phyloP scores from a whole-genome alignment of 2,113 vertebrate species.

The Regulus satrapa region DNA sequence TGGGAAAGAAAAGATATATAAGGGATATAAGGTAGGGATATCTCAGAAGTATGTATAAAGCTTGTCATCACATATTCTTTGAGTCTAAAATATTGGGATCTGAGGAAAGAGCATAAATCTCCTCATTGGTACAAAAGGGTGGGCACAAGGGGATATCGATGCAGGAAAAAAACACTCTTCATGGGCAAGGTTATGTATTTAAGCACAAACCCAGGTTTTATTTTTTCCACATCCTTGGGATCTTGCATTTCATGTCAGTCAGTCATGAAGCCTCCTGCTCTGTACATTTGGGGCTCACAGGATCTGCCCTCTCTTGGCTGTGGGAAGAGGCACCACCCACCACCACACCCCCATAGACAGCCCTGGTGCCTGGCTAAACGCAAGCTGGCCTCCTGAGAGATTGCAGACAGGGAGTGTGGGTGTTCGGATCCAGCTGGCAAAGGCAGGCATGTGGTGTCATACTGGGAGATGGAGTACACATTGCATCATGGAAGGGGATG shows the following conservation, averaged over 20 bases:
- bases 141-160: not conserved
- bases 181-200: not conserved
- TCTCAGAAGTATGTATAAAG: not conserved
- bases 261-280: not conserved
- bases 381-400: not conserved
- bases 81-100: not conserved
- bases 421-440: not conserved
- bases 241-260: not conserved
- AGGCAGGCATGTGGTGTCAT: not conserved
- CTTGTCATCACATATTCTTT: not conserved
- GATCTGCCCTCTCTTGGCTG: not conserved
- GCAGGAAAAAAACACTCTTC: not conserved
- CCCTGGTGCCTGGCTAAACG: not conserved
- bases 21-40: not conserved
- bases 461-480: not conserved
- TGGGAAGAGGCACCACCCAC: not conserved
- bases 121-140: not conserved
- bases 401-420: fast-evolving
- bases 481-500: not conserved
- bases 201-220: not conserved
- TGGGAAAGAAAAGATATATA: not conserved
- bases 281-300: not conserved
- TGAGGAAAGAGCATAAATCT: not conserved
- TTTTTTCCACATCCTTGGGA: not conserved
- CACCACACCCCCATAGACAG: not conserved